Evolutionary conservation across 2,888 invertebrate species (phyloP).

Genomic region (Cryptocephalus moraei): DNA sequence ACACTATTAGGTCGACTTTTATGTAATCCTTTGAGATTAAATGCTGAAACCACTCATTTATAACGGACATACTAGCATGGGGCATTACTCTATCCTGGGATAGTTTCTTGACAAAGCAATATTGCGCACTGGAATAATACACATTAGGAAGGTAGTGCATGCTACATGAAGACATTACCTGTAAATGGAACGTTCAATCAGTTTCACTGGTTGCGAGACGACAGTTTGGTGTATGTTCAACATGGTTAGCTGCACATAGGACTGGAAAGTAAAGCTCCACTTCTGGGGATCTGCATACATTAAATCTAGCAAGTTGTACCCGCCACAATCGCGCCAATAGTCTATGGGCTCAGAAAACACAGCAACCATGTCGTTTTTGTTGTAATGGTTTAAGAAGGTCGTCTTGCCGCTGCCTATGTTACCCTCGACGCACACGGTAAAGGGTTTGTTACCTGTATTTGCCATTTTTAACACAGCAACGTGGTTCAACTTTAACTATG

Average conservation of each 20-base stretch:
- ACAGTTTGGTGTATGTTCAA: constrained; percentile 57
- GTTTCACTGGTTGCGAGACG: constrained; percentile 42
- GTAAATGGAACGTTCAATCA: constrained; percentile 54
- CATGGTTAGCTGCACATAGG: constrained; percentile 74
- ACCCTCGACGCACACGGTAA: constrained; percentile 78
- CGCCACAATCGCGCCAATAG: constrained; percentile 69
- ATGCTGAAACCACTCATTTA: constrained; percentile 69
- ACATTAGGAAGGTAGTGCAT: no score
- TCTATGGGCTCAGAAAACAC: constrained; percentile 62
- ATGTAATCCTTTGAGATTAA: constrained; percentile 52
- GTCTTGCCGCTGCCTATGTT: constrained; percentile 89
- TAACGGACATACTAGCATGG: constrained; percentile 55
- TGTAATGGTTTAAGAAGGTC: constrained; percentile 73
- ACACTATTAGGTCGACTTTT: constrained; percentile 66
- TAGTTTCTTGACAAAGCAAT: constrained; percentile 70
- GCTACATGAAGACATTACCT: no score
- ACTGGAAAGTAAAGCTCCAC: constrained; percentile 72
- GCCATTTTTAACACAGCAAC: no score
- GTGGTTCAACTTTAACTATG: no score
- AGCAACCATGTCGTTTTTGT: constrained; percentile 59
- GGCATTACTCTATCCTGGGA: constrained; percentile 51
- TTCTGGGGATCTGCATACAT: constrained; percentile 66
- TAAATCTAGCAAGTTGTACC: constrained; percentile 58
- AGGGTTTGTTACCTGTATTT: constrained; percentile 37
- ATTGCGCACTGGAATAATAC: constrained; percentile 29